Percentiles rank a stretch among this genome's conserved stretches.
Conservation (phyloP, 2,888 invertebrate species). For the Sminthurides aquaticus region DNA sequence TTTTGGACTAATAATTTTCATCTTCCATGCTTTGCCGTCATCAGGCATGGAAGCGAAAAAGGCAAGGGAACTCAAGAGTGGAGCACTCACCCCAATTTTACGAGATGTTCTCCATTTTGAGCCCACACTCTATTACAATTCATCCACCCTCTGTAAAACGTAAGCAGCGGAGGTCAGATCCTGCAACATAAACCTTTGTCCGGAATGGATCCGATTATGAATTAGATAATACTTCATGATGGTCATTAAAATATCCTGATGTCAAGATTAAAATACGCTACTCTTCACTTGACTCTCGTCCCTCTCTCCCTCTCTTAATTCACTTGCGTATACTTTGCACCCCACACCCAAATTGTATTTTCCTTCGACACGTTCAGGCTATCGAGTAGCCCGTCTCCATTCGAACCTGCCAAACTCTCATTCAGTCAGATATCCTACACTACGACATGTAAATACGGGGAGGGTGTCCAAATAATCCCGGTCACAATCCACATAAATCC, state of each 20-base stretch:
- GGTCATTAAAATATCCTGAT: slow-evolving; percentile 7
- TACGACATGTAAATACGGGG: too few species aligned
- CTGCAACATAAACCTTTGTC: slow-evolving; percentile 2
- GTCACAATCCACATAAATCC: neutral
- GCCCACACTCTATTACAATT: neutral
- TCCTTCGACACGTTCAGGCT: too few species aligned
- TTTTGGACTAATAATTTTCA: neutral
- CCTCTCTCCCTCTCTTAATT: neutral
- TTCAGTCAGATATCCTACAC: too few species aligned
- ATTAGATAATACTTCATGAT: slow-evolving; percentile 2
- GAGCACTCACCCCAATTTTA: neutral
- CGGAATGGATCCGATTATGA: slow-evolving; percentile 4
- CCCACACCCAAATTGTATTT: too few species aligned
- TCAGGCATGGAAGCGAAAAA: slow-evolving; percentile 4
- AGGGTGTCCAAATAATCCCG: too few species aligned
- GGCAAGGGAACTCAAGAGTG: neutral
- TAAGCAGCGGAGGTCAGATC: slow-evolving; percentile 3
- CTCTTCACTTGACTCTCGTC: neutral
- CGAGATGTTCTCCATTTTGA: neutral
- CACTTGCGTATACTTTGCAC: neutral
- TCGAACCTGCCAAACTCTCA: too few species aligned
- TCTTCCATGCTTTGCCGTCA: slow-evolving; percentile 1
- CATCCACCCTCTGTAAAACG: neutral
- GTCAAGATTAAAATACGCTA: neutral
- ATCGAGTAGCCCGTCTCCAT: too few species aligned